Evolutionary conservation across 92 coral and sea anemone genomes (phyloP).

Genomic region (Chrysogorgia sp.): DNA sequence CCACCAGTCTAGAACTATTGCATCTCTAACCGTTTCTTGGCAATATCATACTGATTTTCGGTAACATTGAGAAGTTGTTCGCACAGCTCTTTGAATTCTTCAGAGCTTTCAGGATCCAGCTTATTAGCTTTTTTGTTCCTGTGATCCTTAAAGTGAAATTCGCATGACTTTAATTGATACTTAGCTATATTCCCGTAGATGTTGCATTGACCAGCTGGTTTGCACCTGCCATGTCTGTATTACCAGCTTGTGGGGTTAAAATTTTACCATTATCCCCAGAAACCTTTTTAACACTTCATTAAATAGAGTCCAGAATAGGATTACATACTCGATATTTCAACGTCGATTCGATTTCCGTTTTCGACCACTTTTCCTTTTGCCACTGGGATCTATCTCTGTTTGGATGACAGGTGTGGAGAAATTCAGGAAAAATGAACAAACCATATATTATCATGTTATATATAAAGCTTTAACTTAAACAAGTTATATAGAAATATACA

Average conservation of each 20-base stretch:
- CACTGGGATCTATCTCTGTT: too few species aligned
- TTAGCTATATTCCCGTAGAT: constrained; percentile 46
- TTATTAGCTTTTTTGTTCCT: constrained; percentile 42
- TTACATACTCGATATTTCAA: too few species aligned
- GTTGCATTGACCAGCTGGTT: constrained; percentile 52
- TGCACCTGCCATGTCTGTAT: constrained; percentile 76
- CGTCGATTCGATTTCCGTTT: too few species aligned
- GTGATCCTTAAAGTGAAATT: constrained; percentile 58
- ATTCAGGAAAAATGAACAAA: too few species aligned
- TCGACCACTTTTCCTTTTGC: too few species aligned
- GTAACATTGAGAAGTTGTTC: constrained; percentile 24
- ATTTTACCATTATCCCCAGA: neutral
- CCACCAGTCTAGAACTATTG: constrained; percentile 34
- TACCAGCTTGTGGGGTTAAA: constrained; percentile 66
- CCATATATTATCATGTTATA: too few species aligned
- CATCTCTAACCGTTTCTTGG: constrained; percentile 36
- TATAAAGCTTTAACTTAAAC: too few species aligned
- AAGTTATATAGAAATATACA: too few species aligned
- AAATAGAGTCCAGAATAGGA: constrained; percentile 60
- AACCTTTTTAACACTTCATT: constrained; percentile 55
- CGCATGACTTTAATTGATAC: constrained; percentile 21
- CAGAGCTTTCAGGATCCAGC: constrained; percentile 26
- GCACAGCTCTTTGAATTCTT: constrained; percentile 37
- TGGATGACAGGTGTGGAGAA: too few species aligned
- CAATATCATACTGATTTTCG: constrained; percentile 8